phyloP scores from a whole-genome alignment of 64 coral and sea anemone species.

The Platygyra sinensis region DNA sequence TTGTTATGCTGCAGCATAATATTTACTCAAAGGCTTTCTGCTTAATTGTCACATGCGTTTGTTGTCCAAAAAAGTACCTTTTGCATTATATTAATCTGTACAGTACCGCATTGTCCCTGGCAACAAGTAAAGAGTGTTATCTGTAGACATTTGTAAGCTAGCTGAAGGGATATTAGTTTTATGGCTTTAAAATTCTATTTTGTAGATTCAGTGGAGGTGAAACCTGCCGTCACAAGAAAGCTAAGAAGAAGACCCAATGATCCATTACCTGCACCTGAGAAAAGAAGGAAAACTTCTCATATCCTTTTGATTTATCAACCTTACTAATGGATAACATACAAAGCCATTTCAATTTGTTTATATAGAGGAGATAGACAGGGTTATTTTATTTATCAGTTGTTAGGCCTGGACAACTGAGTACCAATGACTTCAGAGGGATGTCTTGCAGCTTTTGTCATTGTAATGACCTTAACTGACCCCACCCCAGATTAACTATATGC shows the following conservation, averaged over 20 bases:
- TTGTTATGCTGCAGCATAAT: too few species aligned
- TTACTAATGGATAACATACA: background rate
- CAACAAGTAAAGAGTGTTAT: too few species aligned
- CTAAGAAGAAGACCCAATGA: slow-evolving; percentile 97
- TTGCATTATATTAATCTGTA: too few species aligned
- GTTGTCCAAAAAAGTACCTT: too few species aligned
- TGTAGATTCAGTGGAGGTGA: slow-evolving; percentile 92
- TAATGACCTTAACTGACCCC: slow-evolving; percentile 54
- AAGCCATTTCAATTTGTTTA: background rate
- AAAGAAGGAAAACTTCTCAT: slow-evolving; percentile 97
- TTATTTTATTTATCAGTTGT: too few species aligned
- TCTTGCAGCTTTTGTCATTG: background rate
- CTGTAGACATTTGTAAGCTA: too few species aligned
- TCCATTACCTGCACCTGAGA: slow-evolving; percentile 94
- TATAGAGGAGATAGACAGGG: background rate
- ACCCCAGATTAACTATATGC: slow-evolving; percentile 94
- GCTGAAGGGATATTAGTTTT: too few species aligned
- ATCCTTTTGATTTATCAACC: slow-evolving; percentile 66
- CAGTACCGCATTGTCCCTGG: too few species aligned
- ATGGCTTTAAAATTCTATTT: background rate
- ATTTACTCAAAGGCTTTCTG: too few species aligned
- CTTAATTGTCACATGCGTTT: too few species aligned
- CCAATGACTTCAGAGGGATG: too few species aligned
- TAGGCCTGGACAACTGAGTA: too few species aligned
- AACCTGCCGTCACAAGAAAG: slow-evolving; percentile 96